A percentile compares a stretch with the other conserved stretches of the same genome.
These are phyloP conservation scores for Drosophila sechellia DNA, from an alignment of 1,140 invertebrate species.

Conservation along the genomic window DNA sequence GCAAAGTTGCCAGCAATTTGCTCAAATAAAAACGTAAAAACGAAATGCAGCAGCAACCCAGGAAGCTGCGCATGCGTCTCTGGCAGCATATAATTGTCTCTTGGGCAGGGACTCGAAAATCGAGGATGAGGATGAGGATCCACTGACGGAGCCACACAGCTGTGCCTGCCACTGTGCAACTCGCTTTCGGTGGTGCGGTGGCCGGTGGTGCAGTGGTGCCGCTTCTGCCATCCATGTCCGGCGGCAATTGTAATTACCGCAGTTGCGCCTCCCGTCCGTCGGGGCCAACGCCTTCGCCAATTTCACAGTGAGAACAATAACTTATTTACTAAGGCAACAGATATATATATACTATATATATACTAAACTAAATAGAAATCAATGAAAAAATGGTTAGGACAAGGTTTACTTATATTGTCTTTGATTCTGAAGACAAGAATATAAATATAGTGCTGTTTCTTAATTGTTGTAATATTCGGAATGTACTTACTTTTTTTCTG, in stretches of 20 bases:
- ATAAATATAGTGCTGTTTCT: too few relatives aligned
- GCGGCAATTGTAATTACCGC: slow-evolving; percentile 82
- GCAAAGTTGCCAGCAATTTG: slow-evolving; percentile 81
- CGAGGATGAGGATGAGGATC: slow-evolving; percentile 39
- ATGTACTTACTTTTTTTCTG: not conserved
- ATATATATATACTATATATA: too few relatives aligned
- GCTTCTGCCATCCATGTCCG: slow-evolving; percentile 71
- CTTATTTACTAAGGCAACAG: too few relatives aligned
- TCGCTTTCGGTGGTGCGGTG: slow-evolving; percentile 26
- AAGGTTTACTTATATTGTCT: too few relatives aligned
- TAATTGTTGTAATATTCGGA: too few relatives aligned
- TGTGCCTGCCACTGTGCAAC: slow-evolving; percentile 52
- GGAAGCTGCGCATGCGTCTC: slow-evolving; percentile 72
- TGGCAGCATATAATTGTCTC: slow-evolving; percentile 82
- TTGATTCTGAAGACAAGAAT: too few relatives aligned
- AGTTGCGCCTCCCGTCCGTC: slow-evolving; percentile 80
- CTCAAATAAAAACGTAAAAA: slow-evolving; percentile 82
- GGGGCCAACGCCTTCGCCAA: slow-evolving; percentile 76
- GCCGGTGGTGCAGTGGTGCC: slow-evolving; percentile 5
- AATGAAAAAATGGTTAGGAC: too few relatives aligned
- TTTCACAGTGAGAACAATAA: slow-evolving; percentile 17
- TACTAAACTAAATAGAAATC: too few relatives aligned
- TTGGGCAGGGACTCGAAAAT: slow-evolving; percentile 51
- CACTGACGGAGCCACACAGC: slow-evolving; percentile 58
- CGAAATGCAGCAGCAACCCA: slow-evolving; percentile 69